A percentile compares a stretch with the other conserved stretches of the same genome.
Evolutionary conservation across 2,113 vertebrate species (phyloP).

Genomic region (Colius striatus): DNA sequence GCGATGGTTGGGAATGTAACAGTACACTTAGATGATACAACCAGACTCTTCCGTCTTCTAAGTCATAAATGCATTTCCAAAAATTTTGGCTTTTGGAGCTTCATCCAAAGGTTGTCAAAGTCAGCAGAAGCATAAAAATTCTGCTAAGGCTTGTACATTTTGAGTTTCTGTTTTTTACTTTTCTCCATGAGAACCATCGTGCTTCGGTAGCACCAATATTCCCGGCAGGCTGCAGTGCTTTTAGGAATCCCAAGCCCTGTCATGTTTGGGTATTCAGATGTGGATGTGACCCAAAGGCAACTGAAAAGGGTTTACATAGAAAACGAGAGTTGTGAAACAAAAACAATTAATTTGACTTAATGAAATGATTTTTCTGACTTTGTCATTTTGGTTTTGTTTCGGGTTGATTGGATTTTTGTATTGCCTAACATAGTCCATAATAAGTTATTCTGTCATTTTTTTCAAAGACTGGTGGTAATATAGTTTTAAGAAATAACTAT

Average conservation of each 20-base stretch:
- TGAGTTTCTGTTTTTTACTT: not conserved
- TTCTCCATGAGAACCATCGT: not conserved
- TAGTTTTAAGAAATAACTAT: conserved; percentile 83
- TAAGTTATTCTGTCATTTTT: conserved; percentile 77
- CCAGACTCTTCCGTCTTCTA: not conserved
- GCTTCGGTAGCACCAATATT: conserved; percentile 20
- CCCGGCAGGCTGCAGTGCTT: conserved; percentile 61
- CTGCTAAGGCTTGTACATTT: not conserved
- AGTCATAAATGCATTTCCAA: not conserved
- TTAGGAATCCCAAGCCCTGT: conserved; percentile 5
- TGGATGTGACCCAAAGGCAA: conserved; percentile 64
- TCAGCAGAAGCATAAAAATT: not conserved
- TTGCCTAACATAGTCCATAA: conserved; percentile 61
- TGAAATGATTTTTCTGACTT: conserved; percentile 64
- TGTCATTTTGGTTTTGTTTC: conserved; percentile 47
- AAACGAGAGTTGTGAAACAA: conserved; percentile 26
- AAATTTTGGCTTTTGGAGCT: not conserved
- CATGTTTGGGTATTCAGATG: not conserved
- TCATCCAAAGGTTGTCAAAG: not conserved
- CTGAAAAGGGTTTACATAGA: conserved; percentile 59
- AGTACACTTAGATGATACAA: not conserved
- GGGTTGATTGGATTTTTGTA: conserved; percentile 67
- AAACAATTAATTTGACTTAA: conserved; percentile 14
- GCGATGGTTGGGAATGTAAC: not conserved
- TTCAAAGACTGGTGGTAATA: conserved; percentile 77